Evolutionary conservation across 2,888 invertebrate species (phyloP), one percentile per base, ranked within the genome.

Genomic region (Xestia ashworthii): DNA sequence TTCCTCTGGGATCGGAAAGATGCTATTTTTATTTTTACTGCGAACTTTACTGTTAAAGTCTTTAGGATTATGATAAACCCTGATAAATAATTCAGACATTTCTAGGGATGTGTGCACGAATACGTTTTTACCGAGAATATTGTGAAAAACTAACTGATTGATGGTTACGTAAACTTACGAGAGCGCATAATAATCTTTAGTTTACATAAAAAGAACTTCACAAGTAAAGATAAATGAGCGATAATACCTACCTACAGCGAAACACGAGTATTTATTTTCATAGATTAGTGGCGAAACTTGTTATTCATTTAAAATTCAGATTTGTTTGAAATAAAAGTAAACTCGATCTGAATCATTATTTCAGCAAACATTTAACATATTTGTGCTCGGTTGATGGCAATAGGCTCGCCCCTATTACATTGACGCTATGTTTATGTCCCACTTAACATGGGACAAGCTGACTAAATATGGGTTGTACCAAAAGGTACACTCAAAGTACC

Each of bases 91-190:
- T 79, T 71, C 66, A 46, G 70, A 44, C 25, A n/a, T 53, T 60
- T 76, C 71, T 25, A 72, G 72, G 46, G 71, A 71, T 82, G 60
- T 60, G 68, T 25, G 32, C 69, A 65, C 44, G 38, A 80, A 60
- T 66, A 70, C 32, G n/a, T 25, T 41, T 65, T 53, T 76, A 64
- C 62, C 14, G 25, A 64, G 71, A 78, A 72, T 72, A 32, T 83
- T 70, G 14, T 62, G 32, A 60, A 53, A 53, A 62, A 68, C 46
- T 9, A 41, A 46, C 66, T 64, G 85, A 81, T 81, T 75, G 81
- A 82, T 76, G 81, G 48, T 82, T 58, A 76, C 44, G 44, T 81
- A 82, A 82, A 82, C 81, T 72, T 32, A 74, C 14, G 53, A 3
- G 65, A 74, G 48, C 65, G 66, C 84, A 72, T 74, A 70, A 66